Percentiles rank a stretch among this genome's conserved stretches.
Conservation (phyloP, 2,113 vertebrate species). For the Protomyctophum bolini region DNA sequence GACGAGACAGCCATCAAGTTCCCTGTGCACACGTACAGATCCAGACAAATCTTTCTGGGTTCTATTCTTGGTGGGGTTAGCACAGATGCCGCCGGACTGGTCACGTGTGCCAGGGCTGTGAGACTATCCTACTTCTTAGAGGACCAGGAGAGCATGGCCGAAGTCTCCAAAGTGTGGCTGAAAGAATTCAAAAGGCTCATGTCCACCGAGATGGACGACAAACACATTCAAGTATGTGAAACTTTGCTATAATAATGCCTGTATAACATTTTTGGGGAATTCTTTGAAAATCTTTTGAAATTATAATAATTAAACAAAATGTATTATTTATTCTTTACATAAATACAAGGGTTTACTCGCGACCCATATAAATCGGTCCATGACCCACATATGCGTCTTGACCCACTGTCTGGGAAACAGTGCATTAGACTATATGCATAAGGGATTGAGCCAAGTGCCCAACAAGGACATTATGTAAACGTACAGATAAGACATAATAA, state of each 20-base stretch:
- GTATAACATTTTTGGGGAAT: too few relatives aligned
- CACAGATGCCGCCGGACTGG: neutral
- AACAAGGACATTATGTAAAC: too few relatives aligned
- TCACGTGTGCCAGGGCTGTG: conserved; percentile 65
- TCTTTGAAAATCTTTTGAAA: too few relatives aligned
- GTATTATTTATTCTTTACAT: too few relatives aligned
- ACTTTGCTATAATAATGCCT: neutral
- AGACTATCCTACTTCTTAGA: conserved; percentile 75
- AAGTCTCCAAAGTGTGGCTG: conserved; percentile 66
- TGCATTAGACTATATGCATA: too few relatives aligned
- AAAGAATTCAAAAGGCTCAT: conserved; percentile 60
- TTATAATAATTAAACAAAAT: too few relatives aligned
- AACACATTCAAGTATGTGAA: conserved; percentile 60
- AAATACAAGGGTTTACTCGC: too few relatives aligned
- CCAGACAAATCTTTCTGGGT: conserved; percentile 61
- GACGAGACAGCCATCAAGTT: conserved; percentile 47
- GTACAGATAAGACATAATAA: too few relatives aligned
- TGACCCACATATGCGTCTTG: too few relatives aligned
- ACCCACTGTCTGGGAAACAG: too few relatives aligned
- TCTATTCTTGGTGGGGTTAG: conserved; percentile 73
- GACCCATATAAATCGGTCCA: too few relatives aligned
- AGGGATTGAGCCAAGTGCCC: too few relatives aligned
- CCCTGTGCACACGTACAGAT: neutral
- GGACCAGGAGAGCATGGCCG: conserved; percentile 12
- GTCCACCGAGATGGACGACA: neutral